Evolutionary conservation across 2,888 invertebrate species (phyloP).

Genomic region (Hyppa rectilinea): DNA sequence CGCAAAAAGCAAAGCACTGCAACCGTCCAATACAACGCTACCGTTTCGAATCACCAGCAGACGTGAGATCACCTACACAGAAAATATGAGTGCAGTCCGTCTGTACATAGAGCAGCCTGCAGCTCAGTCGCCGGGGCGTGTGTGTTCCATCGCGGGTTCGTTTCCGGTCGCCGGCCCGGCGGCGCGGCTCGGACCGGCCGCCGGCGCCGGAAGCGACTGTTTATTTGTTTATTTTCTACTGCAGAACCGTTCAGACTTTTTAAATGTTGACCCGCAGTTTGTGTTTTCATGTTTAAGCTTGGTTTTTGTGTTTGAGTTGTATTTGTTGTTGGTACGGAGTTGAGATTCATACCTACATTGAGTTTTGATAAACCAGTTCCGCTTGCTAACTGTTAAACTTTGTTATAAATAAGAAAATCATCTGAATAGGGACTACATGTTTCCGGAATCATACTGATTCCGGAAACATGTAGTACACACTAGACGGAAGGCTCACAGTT

Average conservation of each 20-base stretch:
- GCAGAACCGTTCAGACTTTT: constrained; percentile 35
- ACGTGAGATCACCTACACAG: constrained; percentile 34
- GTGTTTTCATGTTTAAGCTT: constrained; percentile 35
- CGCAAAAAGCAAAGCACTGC: not conserved
- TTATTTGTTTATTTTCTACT: constrained; percentile 56
- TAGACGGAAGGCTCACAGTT: no score
- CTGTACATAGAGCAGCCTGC: constrained; percentile 18
- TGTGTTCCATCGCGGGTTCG: constrained; percentile 62
- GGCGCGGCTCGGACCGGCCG: not conserved
- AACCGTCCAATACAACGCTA: constrained; percentile 3
- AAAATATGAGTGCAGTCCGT: constrained; percentile 24
- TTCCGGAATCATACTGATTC: no score
- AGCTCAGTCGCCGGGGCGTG: constrained; percentile 63
- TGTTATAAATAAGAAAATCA: not conserved
- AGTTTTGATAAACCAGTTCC: constrained; percentile 12
- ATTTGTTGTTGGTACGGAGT: not conserved
- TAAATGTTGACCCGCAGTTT: constrained; percentile 39
- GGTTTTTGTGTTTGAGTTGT: constrained; percentile 9
- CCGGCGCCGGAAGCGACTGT: constrained; percentile 39
- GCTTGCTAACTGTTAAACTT: not conserved
- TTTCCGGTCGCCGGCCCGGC: constrained; percentile 68
- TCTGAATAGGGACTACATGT: not conserved
- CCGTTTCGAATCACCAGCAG: constrained; percentile 14
- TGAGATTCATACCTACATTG: not conserved
- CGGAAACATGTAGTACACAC: no score